These are phyloP conservation scores for Bombus sibiricus DNA, from an alignment of 1,140 invertebrate genomes.

Conservation along the genomic window DNA sequence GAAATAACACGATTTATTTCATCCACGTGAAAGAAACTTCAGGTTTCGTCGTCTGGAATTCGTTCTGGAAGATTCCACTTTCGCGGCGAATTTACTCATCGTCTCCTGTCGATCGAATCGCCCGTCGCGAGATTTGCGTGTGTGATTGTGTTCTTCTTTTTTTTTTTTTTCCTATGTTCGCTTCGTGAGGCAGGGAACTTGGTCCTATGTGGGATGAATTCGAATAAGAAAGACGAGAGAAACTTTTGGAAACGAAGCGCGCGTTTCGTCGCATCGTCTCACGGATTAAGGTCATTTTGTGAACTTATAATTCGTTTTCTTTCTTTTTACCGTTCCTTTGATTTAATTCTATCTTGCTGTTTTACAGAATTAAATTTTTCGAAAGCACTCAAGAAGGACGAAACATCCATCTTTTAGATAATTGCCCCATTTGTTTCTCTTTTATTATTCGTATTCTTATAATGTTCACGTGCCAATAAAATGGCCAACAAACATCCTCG, in stretches of 20 bases:
- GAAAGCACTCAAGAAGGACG: neutral
- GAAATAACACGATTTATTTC: neutral
- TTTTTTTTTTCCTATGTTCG: slow-evolving; percentile 32
- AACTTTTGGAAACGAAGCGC: slow-evolving; percentile 52
- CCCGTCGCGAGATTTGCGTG: slow-evolving; percentile 58
- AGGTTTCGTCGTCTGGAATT: neutral
- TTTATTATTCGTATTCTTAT: neutral
- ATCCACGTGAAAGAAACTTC: neutral
- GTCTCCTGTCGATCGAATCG: slow-evolving; percentile 46
- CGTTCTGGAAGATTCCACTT: neutral
- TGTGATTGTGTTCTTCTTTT: slow-evolving; percentile 35
- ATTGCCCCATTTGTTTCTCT: neutral
- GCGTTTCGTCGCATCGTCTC: slow-evolving; percentile 56
- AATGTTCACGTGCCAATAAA: neutral
- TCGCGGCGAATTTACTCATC: slow-evolving; percentile 20
- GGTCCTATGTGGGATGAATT: slow-evolving; percentile 72
- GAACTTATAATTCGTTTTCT: neutral
- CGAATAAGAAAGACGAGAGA: slow-evolving; percentile 62
- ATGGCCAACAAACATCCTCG: neutral
- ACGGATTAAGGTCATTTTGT: neutral
- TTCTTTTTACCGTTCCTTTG: neutral
- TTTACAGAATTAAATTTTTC: neutral
- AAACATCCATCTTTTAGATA: neutral
- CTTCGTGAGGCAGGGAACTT: slow-evolving; percentile 71
- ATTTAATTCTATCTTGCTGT: neutral